phyloP scores from a whole-genome alignment of 1,140 invertebrate species.

The Pachyrhynchus sulphureomaculatus region DNA sequence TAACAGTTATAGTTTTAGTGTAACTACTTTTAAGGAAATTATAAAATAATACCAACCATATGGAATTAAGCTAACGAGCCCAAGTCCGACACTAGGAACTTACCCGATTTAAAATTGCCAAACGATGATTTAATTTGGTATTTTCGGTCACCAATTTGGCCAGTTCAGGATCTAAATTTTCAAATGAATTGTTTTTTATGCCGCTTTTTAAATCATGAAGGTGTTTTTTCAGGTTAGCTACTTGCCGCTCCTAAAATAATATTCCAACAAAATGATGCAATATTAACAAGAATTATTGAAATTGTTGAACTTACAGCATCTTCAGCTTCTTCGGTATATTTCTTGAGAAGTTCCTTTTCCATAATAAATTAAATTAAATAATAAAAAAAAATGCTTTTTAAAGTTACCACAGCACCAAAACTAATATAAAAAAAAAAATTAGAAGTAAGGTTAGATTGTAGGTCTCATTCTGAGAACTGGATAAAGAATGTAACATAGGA shows the following conservation, averaged over 20 bases:
- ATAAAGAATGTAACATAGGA: no score
- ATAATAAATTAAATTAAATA: conserved; percentile 21
- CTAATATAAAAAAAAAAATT: no score
- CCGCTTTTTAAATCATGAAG: conserved; percentile 25
- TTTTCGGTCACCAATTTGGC: conserved; percentile 70
- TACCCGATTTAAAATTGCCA: conserved; percentile 78
- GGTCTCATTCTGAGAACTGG: no score
- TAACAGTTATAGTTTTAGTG: no score
- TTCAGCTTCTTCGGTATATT: conserved; percentile 18
- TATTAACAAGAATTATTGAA: background rate
- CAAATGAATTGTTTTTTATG: conserved; percentile 15
- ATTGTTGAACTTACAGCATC: conserved; percentile 14
- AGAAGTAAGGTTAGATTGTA: no score
- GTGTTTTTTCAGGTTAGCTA: conserved; percentile 19
- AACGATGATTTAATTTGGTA: conserved; percentile 79
- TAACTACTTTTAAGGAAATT: no score
- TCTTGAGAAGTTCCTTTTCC: conserved; percentile 9
- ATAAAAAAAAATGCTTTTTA: conserved; percentile 12
- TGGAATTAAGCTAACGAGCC: no score
- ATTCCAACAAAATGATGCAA: background rate
- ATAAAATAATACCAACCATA: no score
- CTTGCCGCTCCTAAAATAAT: conserved; percentile 30
- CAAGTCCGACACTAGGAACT: no score
- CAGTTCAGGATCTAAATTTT: conserved; percentile 50
- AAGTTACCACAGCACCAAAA: no score